phyloP scores from a whole-genome alignment of 2,797 vertebrate species.

The Hydrolagus colliei region DNA sequence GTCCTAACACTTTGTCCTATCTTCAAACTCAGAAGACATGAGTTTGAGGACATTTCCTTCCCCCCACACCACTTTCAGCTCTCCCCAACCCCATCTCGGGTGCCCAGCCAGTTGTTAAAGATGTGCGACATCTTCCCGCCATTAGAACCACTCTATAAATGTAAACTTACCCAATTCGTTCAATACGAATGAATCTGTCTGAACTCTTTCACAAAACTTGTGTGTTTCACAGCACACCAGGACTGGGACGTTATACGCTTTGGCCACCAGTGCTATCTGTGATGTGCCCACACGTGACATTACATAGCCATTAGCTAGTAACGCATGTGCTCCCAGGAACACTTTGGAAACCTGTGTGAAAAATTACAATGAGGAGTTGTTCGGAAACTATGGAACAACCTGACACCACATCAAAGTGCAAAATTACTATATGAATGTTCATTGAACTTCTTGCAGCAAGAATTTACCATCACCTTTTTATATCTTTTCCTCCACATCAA shows the following conservation, averaged over 20 bases:
- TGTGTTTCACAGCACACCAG: slow-evolving; percentile 97
- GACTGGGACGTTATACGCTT: slow-evolving; percentile 88
- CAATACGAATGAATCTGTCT: slow-evolving; percentile 95
- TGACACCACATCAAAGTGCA: neutral
- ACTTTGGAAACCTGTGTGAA: slow-evolving; percentile 84
- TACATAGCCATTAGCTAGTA: slow-evolving; percentile 91
- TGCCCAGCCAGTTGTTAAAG: no score
- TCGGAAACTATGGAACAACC: neutral
- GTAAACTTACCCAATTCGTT: slow-evolving; percentile 82
- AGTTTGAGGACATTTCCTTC: no score
- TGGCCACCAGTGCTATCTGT: slow-evolving; percentile 87
- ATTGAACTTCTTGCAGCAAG: neutral
- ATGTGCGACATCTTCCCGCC: no score
- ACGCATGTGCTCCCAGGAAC: slow-evolving; percentile 86
- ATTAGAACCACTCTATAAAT: no score
- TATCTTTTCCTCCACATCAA: no score
- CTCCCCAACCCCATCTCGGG: no score
- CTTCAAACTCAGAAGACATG: no score
- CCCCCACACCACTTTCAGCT: no score
- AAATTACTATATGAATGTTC: neutral
- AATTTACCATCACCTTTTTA: no score
- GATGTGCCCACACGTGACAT: slow-evolving; percentile 95
- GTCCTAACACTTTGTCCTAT: no score
- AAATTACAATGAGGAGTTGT: neutral
- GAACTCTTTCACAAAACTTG: slow-evolving; percentile 96